Conservation (phyloP, 1,140 invertebrate species). For the Oedothorax gibbosus region DNA sequence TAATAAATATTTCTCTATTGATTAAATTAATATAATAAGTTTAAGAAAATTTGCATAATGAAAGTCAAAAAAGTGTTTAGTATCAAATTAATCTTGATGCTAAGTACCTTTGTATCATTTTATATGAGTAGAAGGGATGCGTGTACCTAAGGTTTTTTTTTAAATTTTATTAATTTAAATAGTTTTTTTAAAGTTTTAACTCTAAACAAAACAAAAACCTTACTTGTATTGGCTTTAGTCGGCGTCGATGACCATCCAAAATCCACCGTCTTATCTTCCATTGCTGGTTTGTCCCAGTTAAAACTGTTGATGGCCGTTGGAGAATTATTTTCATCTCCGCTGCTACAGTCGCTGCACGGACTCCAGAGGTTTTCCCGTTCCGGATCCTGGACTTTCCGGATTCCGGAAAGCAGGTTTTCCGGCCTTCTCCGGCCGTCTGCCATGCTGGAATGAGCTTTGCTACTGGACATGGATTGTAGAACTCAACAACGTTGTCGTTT, state of each 20-base stretch:
- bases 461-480: not conserved
- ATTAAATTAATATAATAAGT: no score
- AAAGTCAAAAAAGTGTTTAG: no score
- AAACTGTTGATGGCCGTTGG: constrained; percentile 47
- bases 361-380: constrained; percentile 43
- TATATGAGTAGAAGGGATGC: no score
- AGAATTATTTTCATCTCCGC: constrained; percentile 55
- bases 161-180: no score
- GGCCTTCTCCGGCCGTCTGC: constrained; percentile 5
- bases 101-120: no score
- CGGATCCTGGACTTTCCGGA: constrained; percentile 11
- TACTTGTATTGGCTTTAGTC: no score
- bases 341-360: constrained; percentile 57
- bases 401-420: constrained; percentile 16
- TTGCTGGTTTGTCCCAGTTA: constrained; percentile 54
- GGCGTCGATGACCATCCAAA: constrained; percentile 22
- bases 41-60: no score
- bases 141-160: no score
- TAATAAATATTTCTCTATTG: no score
- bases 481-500: not conserved
- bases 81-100: no score
- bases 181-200: no score
- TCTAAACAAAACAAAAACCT: no score
- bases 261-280: constrained; percentile 54
- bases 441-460: constrained; percentile 23